Conservation (phyloP, 2,113 vertebrate genomes). For the Sterna hirundo region DNA sequence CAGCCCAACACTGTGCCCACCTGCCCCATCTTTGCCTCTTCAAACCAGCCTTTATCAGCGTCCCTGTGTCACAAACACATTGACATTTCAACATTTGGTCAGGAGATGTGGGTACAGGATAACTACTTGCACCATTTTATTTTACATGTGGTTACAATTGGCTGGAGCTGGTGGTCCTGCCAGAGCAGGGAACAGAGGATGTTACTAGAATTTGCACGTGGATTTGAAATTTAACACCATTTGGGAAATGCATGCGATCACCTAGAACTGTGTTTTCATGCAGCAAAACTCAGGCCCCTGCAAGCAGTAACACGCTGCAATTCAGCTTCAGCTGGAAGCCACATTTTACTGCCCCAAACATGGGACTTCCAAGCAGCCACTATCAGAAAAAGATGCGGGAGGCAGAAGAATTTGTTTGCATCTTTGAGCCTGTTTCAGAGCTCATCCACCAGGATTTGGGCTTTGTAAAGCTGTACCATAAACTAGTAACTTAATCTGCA, state of each 20-base stretch:
- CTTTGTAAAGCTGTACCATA: background rate
- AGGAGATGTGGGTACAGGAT: background rate
- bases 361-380: background rate
- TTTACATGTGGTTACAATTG: background rate
- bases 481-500: background rate
- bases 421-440: background rate
- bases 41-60: background rate
- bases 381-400: background rate
- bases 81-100: background rate
- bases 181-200: background rate
- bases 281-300: background rate
- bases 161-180: background rate
- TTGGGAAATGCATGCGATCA: background rate
- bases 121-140: background rate
- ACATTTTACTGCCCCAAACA: background rate
- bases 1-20: background rate
- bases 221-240: background rate
- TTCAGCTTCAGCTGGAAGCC: background rate
- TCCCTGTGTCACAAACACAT: background rate
- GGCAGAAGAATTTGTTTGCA: background rate
- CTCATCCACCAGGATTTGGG: background rate
- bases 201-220: background rate
- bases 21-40: background rate
- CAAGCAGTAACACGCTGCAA: background rate
- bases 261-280: background rate